Conservation (phyloP, 92 coral and sea anemone species). For the Parazoanthus atlanticus region DNA sequence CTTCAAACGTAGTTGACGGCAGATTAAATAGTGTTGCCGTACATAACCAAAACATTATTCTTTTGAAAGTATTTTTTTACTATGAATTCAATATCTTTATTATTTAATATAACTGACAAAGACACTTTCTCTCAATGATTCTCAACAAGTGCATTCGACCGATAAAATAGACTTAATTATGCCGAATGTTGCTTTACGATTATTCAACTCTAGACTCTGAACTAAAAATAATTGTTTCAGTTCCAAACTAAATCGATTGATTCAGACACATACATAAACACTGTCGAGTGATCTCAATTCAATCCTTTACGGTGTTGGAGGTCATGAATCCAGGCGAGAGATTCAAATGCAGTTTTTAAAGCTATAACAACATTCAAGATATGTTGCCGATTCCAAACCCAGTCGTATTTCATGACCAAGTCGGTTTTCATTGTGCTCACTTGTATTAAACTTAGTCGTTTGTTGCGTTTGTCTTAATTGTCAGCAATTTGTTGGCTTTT, state of each 20-base stretch:
- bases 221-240: neutral
- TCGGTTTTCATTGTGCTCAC: neutral
- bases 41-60: neutral
- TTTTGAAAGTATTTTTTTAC: neutral
- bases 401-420: neutral
- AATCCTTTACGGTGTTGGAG: neutral
- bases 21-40: no score
- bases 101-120: neutral
- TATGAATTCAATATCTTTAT: no score
- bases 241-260: neutral
- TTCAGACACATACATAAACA: conserved; percentile 7
- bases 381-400: neutral
- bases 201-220: no score
- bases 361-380: conserved; percentile 13
- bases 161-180: no score
- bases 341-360: neutral
- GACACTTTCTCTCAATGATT: no score
- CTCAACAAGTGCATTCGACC: no score
- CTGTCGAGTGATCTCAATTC: neutral
- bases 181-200: no score
- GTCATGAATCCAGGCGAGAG: neutral
- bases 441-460: no score
- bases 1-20: neutral
- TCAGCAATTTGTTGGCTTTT: neutral
- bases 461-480: neutral